Base-by-base conservation (phyloP, 1,140 invertebrate genomes). In the Aethina tumida region DNA sequence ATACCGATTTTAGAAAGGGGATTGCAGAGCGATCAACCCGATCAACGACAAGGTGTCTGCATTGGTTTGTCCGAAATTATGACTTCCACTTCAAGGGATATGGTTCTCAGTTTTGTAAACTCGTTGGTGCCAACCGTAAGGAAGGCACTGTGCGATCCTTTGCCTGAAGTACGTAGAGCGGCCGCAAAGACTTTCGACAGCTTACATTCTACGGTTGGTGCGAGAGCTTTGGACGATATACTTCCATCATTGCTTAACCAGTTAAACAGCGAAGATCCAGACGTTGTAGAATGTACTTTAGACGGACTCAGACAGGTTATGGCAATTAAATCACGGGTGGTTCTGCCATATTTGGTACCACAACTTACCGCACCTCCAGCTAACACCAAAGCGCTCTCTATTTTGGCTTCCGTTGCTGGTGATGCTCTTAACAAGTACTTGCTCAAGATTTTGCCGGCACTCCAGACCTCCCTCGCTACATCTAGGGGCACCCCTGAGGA, bases 41-140 rank as follows among this genome's bases (percentile, higher is more conserved):
- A 97, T 66, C 91, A 97, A 63, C 70, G 95, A 17, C 91, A 98
- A 66, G 96, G 95, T 51, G 96, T 99, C 7, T 97, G 95, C 62
- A 97, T 98, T 60, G 95, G 95, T 4, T 69, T 99, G 1, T 91
- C 89, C 1, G 97, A 99, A 73, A 99, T 99, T 49, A 96, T 99
- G 80, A 79, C 81, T 2, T 95, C 93, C 24, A 97, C 93, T 2
- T 94, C 87, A 34, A 79, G 80, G 53, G 95, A 98, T 51, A 95
- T 97, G 80, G 86, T 95, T 5, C 64, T 93, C 1, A 83, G 83
- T 2, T 95, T 94, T 65, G 89, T 94, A 1, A 89, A 97, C 59
- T 95, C 86, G 54, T 67, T 99, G 32, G 89, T 98, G n/a, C 93
- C 93, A n/a, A 97, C 93, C 3, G 90, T 97, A 5, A 73, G 86